Conservation (phyloP, 2,797 vertebrate genomes). For the Pangasius krempfi region DNA sequence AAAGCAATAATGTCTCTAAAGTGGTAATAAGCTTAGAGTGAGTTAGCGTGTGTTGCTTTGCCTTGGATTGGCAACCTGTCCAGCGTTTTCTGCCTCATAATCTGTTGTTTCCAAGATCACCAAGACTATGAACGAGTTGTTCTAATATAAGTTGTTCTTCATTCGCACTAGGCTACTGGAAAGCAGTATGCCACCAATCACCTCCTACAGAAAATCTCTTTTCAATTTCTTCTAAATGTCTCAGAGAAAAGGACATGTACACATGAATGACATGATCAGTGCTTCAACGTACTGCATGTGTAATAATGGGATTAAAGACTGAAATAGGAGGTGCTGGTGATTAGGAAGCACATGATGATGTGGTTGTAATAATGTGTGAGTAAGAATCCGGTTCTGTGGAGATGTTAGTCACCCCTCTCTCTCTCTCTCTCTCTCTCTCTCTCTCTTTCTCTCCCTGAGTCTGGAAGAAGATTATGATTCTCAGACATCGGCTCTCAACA, state of each 20-base stretch:
- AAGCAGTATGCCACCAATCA: neutral
- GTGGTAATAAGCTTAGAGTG: neutral
- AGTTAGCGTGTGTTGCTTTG: neutral
- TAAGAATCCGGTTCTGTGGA: slow-evolving; percentile 57
- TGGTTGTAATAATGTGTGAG: slow-evolving; percentile 46
- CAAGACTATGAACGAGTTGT: neutral
- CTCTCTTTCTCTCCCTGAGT: slow-evolving; percentile 59
- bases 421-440: slow-evolving; percentile 12
- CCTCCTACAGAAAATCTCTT: neutral
- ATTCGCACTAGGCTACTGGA: neutral
- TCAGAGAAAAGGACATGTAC: neutral
- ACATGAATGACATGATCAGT: neutral
- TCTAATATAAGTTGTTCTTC: neutral
- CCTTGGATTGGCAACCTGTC: neutral
- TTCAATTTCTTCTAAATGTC: neutral
- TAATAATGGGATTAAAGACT: slow-evolving; percentile 1
- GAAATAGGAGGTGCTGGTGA: neutral
- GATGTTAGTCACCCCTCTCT: slow-evolving; percentile 64
- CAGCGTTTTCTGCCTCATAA: neutral
- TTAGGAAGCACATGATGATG: slow-evolving; percentile 31
- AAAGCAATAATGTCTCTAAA: neutral
- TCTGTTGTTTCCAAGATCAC: neutral
- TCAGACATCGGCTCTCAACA: slow-evolving; percentile 64
- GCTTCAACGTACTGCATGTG: neutral
- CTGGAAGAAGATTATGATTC: slow-evolving; percentile 33